Percentiles rank a stretch among this genome's conserved stretches.
These are phyloP conservation scores for Cosmorhoe ocellata DNA, from an alignment of 2,888 invertebrate species.

Conservation along the genomic window DNA sequence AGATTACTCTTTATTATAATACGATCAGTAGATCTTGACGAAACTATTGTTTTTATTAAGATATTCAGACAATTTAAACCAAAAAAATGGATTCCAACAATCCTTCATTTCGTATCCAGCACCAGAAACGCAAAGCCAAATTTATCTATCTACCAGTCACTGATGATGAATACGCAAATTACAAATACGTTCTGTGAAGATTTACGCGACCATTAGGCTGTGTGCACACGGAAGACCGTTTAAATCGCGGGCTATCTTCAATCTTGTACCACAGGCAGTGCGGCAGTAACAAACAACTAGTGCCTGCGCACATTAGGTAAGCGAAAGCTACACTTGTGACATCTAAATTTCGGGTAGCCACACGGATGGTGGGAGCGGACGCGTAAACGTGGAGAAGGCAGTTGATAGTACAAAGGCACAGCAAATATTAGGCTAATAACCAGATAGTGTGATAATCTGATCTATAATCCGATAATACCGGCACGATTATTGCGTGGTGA, in stretches of 20 bases:
- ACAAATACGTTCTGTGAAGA: slow-evolving; percentile 32
- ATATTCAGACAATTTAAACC: too few relatives aligned
- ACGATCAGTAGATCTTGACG: too few relatives aligned
- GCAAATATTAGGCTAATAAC: too few relatives aligned
- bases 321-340: slow-evolving; percentile 76
- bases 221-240: slow-evolving; percentile 58
- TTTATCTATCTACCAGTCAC: slow-evolving; percentile 25
- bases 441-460: too few relatives aligned
- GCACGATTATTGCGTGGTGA: too few relatives aligned
- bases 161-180: slow-evolving; percentile 40
- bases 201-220: slow-evolving; percentile 43
- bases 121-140: slow-evolving; percentile 22
- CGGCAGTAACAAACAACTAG: slow-evolving; percentile 77
- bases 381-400: slow-evolving; percentile 29
- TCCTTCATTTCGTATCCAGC: slow-evolving; percentile 3
- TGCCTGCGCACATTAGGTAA: slow-evolving; percentile 63
- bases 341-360: slow-evolving; percentile 80
- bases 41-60: too few relatives aligned
- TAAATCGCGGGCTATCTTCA: slow-evolving; percentile 74
- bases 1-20: too few relatives aligned
- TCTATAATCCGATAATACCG: too few relatives aligned
- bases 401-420: too few relatives aligned
- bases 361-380: slow-evolving; percentile 45
- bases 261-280: slow-evolving; percentile 68
- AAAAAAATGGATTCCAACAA: not conserved